Base-by-base conservation (phyloP, 2,888 invertebrate species). In the Epiperipatus broadwayi region DNA sequence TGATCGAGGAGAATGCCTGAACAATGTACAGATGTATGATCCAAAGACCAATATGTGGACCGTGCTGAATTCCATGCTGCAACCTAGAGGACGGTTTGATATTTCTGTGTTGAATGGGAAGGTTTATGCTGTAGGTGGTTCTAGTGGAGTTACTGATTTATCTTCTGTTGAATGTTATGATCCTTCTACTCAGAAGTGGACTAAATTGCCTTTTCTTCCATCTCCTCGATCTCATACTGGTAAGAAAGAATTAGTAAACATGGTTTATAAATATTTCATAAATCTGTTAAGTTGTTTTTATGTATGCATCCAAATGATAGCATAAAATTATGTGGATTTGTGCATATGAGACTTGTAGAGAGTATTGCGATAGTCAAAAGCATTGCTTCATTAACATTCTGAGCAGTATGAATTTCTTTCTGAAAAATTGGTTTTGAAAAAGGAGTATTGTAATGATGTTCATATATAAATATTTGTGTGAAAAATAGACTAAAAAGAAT, bases 1-100 rank as follows among this genome's bases (percentile, higher is more conserved):
- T 61, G 80, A 83, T 61, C 68, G 83, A 46, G 76, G 76, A 29
- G 78, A 81, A 55, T 83, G 81, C 54, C 64, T 84, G 48, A 70
- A 70, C 47, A 67, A 71, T 15, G 76, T 73, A 1, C 80, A 80
- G 60, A 68, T 70, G 31, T 84, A 78, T 63, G 68, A 73, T 52
- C 73, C 78, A 4, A 63, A 61, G 35, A 61, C 59, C 3, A 79
- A 80, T 61, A 61, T 60, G 37, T 84, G 84, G 83, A 55, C 61
- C 29, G 54, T 65, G 18, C 59, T 77, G 51, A 68, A 75, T 1
- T 66, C 69, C 44, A 78, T 84, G 80, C 67, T 67, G 39, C 69
- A 72, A 45, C 71, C 75, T 41, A 66, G 84, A 42, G 83, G 81
- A 1, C 66, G 84, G 20, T 78, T 81, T 61, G 74, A 77, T 49